Base-by-base conservation (phyloP, 2,888 invertebrate species). In the Ceramica pisi region DNA sequence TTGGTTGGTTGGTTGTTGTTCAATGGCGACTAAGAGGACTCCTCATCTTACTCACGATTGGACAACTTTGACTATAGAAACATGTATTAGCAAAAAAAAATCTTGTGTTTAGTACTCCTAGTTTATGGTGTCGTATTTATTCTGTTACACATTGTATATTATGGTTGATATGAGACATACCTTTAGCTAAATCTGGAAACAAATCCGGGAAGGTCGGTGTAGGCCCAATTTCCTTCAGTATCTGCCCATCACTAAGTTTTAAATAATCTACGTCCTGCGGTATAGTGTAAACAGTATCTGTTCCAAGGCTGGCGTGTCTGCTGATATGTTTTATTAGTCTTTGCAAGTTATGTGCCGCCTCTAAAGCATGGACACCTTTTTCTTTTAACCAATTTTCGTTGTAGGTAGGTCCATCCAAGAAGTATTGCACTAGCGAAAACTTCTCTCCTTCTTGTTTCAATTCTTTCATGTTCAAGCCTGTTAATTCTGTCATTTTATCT, bases 401-500 rank as follows among this genome's bases (percentile, higher is more conserved):
- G 41, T 91, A 93, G 64, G 90, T 85, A 0, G 92, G 88, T 26
- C 92, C 92, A 9, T 93, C 92, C 10, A 95, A 85, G 71, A 94
- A 93, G 78, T 93, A 92, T 77, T 92, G 88, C 2, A 94, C 91
- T 6, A 95, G 69, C 0, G 91, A 88, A 65, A 91, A 91, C 67
- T 90, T 93, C 50, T 94, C 93, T 0, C 92, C 91, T 21, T 90
- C 87, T 26, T 85, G 87, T 77, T 92, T 93, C 21, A 95, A 73
- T 1, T 91, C 88, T 67, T 88, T 91, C 67, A 95, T 90, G 75
- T 93, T 89, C 0, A 95, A 85, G 4, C 93, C 92, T 0, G 95
- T 94, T 19, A 96, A 71, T 50, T 93, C 89, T 0, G 91, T 75
- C 90, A 95, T 93, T 72, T 91, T 94, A 2, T 89, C 87, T 51